Evolutionary conservation across 92 coral and sea anemone species (phyloP).

Genomic region (Pocillopora grandis): DNA sequence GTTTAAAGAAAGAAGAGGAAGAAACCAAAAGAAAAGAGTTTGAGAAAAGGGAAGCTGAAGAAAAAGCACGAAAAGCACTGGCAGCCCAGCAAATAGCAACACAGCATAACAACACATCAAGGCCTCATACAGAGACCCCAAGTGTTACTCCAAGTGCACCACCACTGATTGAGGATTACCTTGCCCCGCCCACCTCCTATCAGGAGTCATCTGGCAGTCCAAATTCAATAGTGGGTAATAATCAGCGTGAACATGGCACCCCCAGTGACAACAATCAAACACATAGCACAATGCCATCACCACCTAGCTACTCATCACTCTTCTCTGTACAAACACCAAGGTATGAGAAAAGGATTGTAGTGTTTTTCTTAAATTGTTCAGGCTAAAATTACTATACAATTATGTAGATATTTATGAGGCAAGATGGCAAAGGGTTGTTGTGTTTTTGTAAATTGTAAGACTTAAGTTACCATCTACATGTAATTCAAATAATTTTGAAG

Average conservation of each 20-base stretch:
- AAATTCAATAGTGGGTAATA: constrained; percentile 39
- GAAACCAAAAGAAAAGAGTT: constrained; percentile 66
- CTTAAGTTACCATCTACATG: too few relatives aligned
- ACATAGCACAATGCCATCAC: constrained; percentile 4
- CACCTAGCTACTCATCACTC: constrained; percentile 45
- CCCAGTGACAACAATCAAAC: constrained; percentile 10
- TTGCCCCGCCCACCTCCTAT: constrained; percentile 63
- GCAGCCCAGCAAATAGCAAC: constrained; percentile 49
- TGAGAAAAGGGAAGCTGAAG: constrained; percentile 65
- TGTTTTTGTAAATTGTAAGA: background rate
- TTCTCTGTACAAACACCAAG: constrained; percentile 46
- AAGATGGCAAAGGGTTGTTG: background rate
- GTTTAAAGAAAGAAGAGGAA: constrained; percentile 56
- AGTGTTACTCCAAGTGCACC: constrained; percentile 62
- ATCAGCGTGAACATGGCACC: constrained; percentile 57
- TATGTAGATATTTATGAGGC: too few relatives aligned
- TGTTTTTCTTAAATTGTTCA: background rate
- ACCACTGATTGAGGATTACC: constrained; percentile 66
- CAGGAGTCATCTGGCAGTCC: constrained; percentile 6
- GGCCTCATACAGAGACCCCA: constrained; percentile 13
- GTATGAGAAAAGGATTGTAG: background rate
- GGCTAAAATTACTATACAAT: too few relatives aligned
- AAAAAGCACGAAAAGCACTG: constrained; percentile 53
- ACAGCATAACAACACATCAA: constrained; percentile 41
- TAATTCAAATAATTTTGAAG: background rate